Conservation (phyloP, 1,140 invertebrate species). For the Mercenaria mercenaria region DNA sequence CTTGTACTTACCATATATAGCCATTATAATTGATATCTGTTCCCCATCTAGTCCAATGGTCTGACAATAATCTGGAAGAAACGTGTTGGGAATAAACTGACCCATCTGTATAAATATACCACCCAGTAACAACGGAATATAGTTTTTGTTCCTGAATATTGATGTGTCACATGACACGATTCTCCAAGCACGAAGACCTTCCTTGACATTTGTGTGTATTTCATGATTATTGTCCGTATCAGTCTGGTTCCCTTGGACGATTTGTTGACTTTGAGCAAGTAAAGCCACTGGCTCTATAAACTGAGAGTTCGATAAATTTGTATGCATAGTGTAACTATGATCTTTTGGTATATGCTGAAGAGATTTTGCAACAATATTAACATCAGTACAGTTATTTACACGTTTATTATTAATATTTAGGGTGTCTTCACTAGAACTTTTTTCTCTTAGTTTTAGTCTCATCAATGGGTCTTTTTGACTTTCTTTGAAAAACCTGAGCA, state of each 20-base stretch:
- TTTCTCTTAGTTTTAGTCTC: not conserved
- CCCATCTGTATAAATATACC: constrained; percentile 52
- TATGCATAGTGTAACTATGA: too few relatives aligned
- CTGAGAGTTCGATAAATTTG: not conserved
- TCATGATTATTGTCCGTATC: not conserved
- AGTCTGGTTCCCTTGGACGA: not conserved
- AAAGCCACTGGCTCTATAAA: not conserved
- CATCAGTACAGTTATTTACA: not conserved
- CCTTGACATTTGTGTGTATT: too few relatives aligned
- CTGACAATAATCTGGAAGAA: constrained; percentile 48
- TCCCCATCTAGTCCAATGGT: not conserved
- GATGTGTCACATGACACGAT: not conserved
- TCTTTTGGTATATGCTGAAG: not conserved
- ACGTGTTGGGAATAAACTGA: constrained; percentile 58
- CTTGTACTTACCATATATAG: constrained; percentile 59
- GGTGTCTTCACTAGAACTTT: not conserved
- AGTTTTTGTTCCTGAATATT: constrained; percentile 43
- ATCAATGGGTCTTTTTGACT: not conserved
- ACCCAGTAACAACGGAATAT: constrained; percentile 47
- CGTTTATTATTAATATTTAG: not conserved
- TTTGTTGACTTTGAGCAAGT: not conserved
- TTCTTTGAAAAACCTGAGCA: not conserved
- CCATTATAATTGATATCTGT: constrained; percentile 30
- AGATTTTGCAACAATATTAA: not conserved
- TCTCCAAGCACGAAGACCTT: not conserved